phyloP scores from a whole-genome alignment of 2,113 vertebrate species.

The Glareola pratincola region DNA sequence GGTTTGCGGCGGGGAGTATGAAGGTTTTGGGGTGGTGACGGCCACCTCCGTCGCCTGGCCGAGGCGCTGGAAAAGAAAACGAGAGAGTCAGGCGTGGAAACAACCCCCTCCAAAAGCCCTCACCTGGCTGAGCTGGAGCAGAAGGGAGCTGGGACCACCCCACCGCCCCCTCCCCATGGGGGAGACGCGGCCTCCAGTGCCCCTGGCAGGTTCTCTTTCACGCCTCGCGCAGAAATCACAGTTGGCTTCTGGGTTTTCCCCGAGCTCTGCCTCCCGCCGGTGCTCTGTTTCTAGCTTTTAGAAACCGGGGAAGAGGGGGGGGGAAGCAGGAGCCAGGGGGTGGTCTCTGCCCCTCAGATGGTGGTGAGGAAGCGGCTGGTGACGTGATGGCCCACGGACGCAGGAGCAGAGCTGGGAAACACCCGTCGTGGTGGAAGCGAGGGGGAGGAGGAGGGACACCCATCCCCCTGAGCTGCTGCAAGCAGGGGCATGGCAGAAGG shows the following conservation, averaged over 20 bases:
- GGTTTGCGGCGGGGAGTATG: rapidly evolving
- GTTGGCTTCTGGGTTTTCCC: neutral
- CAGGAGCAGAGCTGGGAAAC: neutral
- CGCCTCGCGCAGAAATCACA: rapidly evolving
- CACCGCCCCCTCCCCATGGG: rapidly evolving
- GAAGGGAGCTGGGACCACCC: neutral
- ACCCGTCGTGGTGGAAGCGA: rapidly evolving
- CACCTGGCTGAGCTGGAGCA: rapidly evolving
- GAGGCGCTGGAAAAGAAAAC: neutral
- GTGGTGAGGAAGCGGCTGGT: neutral
- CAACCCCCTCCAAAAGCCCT: rapidly evolving
- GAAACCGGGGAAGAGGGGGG: rapidly evolving
- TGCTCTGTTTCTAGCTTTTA: no score
- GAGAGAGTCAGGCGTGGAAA: neutral
- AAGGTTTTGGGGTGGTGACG: rapidly evolving
- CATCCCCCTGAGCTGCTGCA: rapidly evolving
- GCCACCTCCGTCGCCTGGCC: rapidly evolving
- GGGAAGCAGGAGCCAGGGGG: neutral
- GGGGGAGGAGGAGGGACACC: no score
- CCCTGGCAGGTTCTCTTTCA: rapidly evolving
- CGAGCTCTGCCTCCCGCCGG: rapidly evolving
- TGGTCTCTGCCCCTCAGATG: neutral
- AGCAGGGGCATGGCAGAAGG: rapidly evolving
- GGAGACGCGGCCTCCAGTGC: rapidly evolving
- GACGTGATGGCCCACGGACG: rapidly evolving